phyloP scores from a whole-genome alignment of 2,888 invertebrate species.

The Noctua janthina region DNA sequence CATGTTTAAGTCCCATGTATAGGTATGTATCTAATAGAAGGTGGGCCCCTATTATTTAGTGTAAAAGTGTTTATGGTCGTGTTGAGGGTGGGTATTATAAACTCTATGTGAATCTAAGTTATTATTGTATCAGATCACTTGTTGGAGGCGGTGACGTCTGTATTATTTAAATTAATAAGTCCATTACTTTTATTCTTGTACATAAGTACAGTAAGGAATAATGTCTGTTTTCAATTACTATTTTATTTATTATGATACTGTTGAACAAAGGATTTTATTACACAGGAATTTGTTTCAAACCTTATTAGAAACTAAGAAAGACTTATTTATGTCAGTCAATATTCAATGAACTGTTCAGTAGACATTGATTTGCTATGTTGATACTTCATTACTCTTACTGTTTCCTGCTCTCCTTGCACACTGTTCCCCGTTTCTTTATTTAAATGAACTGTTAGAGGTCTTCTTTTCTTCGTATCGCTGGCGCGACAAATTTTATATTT shows the following conservation, averaged over 20 bases:
- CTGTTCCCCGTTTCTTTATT: neutral
- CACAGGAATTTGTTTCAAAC: conserved; percentile 9
- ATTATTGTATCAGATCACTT: conserved; percentile 40
- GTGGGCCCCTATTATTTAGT: neutral
- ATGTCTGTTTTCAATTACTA: conserved; percentile 13
- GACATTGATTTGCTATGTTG: neutral
- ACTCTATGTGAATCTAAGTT: conserved; percentile 38
- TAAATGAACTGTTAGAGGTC: neutral
- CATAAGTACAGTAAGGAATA: neutral
- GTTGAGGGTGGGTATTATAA: neutral
- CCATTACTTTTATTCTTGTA: conserved; percentile 25
- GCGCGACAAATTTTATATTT: too few relatives aligned
- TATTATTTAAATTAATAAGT: conserved; percentile 38
- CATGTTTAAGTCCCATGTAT: neutral
- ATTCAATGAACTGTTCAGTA: conserved; percentile 7
- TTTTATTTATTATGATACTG: conserved; percentile 16
- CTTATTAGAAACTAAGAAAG: conserved; percentile 1
- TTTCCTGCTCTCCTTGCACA: neutral
- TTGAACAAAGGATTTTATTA: conserved; percentile 18
- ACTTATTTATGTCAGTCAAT: conserved; percentile 1
- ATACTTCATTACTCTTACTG: neutral
- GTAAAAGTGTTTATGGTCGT: neutral
- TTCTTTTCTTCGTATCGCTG: too few relatives aligned
- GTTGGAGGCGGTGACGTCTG: conserved; percentile 20
- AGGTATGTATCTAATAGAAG: neutral